Conservation (phyloP, 2,113 vertebrate species). For the Actenoides lindsayi region DNA sequence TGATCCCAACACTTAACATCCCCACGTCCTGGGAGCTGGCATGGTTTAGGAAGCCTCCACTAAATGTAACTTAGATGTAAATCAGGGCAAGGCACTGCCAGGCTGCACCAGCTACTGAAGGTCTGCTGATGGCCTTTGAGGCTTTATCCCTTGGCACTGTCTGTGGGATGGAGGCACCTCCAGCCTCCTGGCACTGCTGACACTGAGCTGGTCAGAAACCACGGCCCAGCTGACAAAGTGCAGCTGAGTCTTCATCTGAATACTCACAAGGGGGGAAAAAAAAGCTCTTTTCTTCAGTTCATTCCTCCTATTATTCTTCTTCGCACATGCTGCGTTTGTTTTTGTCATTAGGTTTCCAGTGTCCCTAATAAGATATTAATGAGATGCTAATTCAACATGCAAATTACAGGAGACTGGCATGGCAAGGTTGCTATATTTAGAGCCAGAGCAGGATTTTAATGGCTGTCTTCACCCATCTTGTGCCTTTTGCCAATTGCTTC, state of each 20-base stretch:
- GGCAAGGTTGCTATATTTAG: constrained; percentile 66
- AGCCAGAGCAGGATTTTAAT: constrained; percentile 51
- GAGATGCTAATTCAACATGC: constrained; percentile 70
- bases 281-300: constrained; percentile 12
- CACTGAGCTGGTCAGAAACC: neutral
- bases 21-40: neutral
- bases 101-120: neutral
- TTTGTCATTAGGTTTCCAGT: constrained; percentile 66
- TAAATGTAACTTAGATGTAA: neutral
- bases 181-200: neutral
- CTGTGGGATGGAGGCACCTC: neutral
- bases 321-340: constrained; percentile 57
- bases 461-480: constrained; percentile 55
- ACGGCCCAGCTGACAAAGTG: neutral
- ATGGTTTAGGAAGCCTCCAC: neutral
- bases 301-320: constrained; percentile 32
- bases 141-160: neutral
- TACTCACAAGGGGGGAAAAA: neutral
- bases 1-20: neutral
- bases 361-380: constrained; percentile 69
- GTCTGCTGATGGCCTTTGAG: neutral
- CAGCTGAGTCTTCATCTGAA: constrained; percentile 28
- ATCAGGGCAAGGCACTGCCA: neutral
- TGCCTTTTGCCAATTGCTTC: constrained; percentile 43
- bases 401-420: constrained; percentile 68